Evolutionary conservation across 2,888 invertebrate species (phyloP).

Genomic region (Gerris lacustris): DNA sequence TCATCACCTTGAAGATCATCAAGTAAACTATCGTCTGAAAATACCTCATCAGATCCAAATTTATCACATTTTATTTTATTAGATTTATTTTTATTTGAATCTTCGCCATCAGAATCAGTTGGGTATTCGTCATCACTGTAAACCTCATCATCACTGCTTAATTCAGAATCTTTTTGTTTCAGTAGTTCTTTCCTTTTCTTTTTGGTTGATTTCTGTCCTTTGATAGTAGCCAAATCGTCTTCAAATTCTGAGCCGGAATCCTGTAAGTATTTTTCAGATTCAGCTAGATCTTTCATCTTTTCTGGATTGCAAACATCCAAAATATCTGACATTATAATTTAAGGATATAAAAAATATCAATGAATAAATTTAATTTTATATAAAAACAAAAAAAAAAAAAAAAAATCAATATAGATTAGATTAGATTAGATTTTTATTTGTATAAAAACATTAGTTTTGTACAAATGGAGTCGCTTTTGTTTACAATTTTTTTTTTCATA

Average conservation of each 20-base stretch:
- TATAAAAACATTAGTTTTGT: too few species aligned
- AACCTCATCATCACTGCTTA: too few species aligned
- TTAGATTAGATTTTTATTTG: too few species aligned
- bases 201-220: constrained; percentile 36
- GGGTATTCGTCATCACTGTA: neutral
- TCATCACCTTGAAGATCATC: constrained; percentile 25
- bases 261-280: constrained; percentile 43
- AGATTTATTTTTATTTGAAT: constrained; percentile 22
- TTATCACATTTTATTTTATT: constrained; percentile 14
- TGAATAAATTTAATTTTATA: constrained; percentile 20
- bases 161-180: too few species aligned
- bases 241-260: constrained; percentile 43
- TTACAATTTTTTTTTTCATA: too few species aligned
- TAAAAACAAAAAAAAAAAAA: neutral
- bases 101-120: constrained; percentile 21
- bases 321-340: constrained; percentile 29
- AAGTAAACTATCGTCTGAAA: constrained; percentile 31
- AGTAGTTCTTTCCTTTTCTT: constrained; percentile 4
- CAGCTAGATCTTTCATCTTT: constrained; percentile 48
- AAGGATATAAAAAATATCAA: constrained; percentile 27
- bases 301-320: constrained; percentile 61
- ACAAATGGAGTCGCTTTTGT: too few species aligned
- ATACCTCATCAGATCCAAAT: constrained; percentile 26
- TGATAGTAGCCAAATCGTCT: constrained; percentile 52
- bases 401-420: too few species aligned